Evolutionary conservation across 2,113 vertebrate genomes (phyloP).

Genomic region (Toxotes chatareus): DNA sequence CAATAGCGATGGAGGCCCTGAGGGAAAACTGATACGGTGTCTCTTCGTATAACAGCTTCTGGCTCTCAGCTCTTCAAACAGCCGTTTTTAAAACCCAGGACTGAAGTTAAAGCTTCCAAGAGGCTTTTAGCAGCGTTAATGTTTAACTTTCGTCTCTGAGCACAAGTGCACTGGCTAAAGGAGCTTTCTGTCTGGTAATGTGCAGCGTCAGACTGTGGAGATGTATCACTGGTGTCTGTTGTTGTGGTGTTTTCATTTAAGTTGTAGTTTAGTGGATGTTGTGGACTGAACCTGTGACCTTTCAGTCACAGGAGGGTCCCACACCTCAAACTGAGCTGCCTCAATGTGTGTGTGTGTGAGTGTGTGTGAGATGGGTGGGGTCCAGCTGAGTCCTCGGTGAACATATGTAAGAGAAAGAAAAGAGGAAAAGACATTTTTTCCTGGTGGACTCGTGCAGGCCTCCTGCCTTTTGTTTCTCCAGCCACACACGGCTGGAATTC

Average conservation of each 20-base stretch:
- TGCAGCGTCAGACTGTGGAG: neutral
- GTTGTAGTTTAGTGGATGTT: neutral
- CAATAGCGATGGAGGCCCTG: neutral
- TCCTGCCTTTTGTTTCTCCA: neutral
- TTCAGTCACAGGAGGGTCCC: neutral
- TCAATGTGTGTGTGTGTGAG: neutral
- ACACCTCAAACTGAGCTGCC: neutral
- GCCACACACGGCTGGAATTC: conserved; percentile 37
- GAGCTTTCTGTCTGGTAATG: neutral
- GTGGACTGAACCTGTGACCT: conserved; percentile 4
- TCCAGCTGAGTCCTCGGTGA: conserved; percentile 27
- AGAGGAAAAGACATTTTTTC: neutral
- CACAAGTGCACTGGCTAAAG: neutral
- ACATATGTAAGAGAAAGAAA: neutral
- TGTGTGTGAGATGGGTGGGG: conserved; percentile 64
- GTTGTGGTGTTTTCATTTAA: neutral
- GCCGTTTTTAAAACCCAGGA: conserved; percentile 47
- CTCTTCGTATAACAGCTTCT: conserved; percentile 31
- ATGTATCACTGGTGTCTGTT: neutral
- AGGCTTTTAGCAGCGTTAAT: conserved; percentile 63
- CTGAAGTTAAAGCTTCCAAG: conserved; percentile 31
- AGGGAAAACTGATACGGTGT: conserved; percentile 16
- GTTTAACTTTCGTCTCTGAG: conserved; percentile 28
- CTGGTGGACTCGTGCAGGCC: neutral
- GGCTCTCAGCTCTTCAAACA: conserved; percentile 27